These are phyloP conservation scores for Drosophila ustulata DNA, from an alignment of 2,888 invertebrate species.

Conservation along the genomic window DNA sequence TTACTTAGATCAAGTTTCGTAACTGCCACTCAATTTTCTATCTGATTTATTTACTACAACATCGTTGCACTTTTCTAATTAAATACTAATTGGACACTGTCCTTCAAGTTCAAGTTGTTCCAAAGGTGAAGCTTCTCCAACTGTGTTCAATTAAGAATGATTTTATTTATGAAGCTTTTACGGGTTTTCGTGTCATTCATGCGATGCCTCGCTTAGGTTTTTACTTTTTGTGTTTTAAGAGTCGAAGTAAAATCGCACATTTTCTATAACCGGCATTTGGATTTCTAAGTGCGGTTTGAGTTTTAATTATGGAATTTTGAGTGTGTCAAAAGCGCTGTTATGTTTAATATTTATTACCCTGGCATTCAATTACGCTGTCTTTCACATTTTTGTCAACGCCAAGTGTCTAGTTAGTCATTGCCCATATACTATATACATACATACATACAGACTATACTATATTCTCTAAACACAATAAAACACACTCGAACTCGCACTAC, in stretches of 20 bases:
- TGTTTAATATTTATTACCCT: slow-evolving; percentile 1
- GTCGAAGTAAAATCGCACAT: no score
- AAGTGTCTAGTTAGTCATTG: neutral
- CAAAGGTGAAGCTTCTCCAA: neutral
- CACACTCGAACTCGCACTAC: neutral
- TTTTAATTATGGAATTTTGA: neutral
- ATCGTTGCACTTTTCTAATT: neutral
- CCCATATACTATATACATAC: neutral
- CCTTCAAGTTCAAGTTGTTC: neutral
- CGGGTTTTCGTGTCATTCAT: no score
- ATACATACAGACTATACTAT: neutral
- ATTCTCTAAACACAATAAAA: neutral
- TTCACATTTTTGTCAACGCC: neutral
- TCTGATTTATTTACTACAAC: neutral
- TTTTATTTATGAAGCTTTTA: neutral
- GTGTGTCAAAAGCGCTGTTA: slow-evolving; percentile 1
- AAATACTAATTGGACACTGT: neutral
- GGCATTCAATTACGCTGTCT: neutral
- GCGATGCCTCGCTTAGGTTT: no score
- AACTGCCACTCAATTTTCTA: no score
- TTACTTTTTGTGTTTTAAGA: no score
- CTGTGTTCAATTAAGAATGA: neutral
- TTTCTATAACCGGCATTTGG: no score
- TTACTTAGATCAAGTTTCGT: neutral
- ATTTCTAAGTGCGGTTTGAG: neutral